Evolutionary conservation across 1,140 invertebrate genomes (phyloP).

Genomic region (Microplitis demolitor): DNA sequence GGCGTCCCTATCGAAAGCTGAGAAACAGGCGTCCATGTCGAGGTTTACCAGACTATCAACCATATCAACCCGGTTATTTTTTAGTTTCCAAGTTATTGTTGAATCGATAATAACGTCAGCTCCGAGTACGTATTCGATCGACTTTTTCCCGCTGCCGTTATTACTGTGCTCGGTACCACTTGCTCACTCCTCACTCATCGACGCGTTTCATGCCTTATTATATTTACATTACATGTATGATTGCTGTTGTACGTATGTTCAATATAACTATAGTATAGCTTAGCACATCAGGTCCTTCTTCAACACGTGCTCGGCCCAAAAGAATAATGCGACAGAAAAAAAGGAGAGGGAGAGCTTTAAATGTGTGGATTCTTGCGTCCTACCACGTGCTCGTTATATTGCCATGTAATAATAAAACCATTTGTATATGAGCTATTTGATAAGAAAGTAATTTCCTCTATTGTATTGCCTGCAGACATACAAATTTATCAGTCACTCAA

Average conservation of each 20-base stretch:
- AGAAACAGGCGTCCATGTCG: constrained; percentile 85
- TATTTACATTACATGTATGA: not conserved
- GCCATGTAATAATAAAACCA: too few species aligned
- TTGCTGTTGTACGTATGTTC: not conserved
- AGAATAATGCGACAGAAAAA: not conserved
- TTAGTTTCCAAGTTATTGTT: constrained; percentile 48
- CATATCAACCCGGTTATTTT: constrained; percentile 17
- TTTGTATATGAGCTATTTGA: too few species aligned
- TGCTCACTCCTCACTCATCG: constrained; percentile 5
- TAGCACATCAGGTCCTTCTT: not conserved
- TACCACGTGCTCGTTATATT: too few species aligned
- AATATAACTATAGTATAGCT: not conserved
- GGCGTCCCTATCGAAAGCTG: constrained; percentile 85
- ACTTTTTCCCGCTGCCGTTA: not conserved
- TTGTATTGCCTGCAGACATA: too few species aligned
- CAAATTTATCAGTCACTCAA: too few species aligned
- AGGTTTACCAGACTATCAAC: constrained; percentile 9
- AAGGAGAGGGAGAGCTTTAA: too few species aligned
- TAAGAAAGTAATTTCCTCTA: too few species aligned
- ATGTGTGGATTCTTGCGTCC: too few species aligned
- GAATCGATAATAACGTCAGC: constrained; percentile 51
- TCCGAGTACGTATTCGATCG: not conserved
- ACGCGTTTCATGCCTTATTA: not conserved
- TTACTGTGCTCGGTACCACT: not conserved
- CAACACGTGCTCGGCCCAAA: not conserved